phyloP scores from a whole-genome alignment of 1,140 invertebrate genomes.

The Brachionus sp. region DNA sequence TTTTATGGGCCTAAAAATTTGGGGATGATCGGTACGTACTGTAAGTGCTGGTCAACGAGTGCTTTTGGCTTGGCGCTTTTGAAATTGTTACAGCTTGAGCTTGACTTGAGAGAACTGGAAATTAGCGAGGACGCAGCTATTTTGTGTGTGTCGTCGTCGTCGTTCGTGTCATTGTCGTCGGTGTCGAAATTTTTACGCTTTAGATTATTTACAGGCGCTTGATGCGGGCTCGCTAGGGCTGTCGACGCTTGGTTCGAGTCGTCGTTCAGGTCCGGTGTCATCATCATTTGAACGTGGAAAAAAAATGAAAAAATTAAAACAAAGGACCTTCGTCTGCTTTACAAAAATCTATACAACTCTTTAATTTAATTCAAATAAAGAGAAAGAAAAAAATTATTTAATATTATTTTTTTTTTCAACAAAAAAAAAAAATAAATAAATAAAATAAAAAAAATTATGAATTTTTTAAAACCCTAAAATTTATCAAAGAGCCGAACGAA shows the following conservation, averaged over 20 bases:
- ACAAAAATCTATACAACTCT: neutral
- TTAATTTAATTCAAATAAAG: too few relatives aligned
- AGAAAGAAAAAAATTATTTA: too few relatives aligned
- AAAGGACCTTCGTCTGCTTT: neutral
- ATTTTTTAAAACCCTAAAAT: neutral
- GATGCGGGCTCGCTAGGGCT: neutral
- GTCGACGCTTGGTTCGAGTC: slow-evolving; percentile 6
- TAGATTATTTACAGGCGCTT: slow-evolving; percentile 12
- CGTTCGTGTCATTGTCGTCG: neutral
- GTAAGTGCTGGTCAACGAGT: neutral
- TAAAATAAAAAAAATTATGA: slow-evolving; percentile 20
- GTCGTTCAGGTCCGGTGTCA: slow-evolving; percentile 31
- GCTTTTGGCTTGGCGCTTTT: neutral
- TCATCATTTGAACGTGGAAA: slow-evolving; percentile 16
- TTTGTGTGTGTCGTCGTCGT: neutral
- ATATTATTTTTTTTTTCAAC: neutral
- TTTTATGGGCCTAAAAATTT: too few relatives aligned
- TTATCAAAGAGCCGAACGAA: slow-evolving; percentile 7
- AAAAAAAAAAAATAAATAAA: neutral
- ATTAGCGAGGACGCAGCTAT: neutral
- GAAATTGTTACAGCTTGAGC: neutral
- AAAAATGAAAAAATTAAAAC: neutral
- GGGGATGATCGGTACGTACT: neutral
- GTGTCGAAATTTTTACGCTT: slow-evolving; percentile 26
- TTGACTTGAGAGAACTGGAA: neutral